Percentiles rank a stretch among this genome's conserved stretches.
phyloP scores from a whole-genome alignment of 2,113 vertebrate genomes.

The Laticauda laticaudata region DNA sequence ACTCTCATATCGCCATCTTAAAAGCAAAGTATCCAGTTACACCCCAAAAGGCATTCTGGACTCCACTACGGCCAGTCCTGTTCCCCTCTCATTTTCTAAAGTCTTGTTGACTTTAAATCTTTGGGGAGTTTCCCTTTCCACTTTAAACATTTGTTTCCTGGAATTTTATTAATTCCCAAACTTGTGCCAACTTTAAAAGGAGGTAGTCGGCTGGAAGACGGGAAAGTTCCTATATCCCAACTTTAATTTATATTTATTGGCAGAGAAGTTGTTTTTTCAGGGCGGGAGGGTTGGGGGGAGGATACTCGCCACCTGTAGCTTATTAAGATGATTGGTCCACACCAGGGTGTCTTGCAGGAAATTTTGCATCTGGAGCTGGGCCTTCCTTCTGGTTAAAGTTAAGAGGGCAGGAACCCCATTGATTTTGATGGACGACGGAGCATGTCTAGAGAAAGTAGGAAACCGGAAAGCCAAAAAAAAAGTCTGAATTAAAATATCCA shows the following conservation, averaged over 20 bases:
- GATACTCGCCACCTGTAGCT: not conserved
- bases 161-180: not conserved
- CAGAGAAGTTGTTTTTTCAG: not conserved
- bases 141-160: constrained; percentile 18
- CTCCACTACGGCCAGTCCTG: not conserved
- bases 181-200: not conserved
- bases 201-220: not conserved
- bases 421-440: not conserved
- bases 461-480: not conserved
- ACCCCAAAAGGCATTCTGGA: constrained; percentile 6
- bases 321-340: not conserved
- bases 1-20: constrained; percentile 45
- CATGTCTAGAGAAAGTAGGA: not conserved
- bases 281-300: not conserved
- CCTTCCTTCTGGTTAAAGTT: not conserved
- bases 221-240: not conserved
- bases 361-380: not conserved
- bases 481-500: not conserved
- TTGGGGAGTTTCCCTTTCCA: constrained; percentile 4
- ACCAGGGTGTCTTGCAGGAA: not conserved
- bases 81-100: not conserved
- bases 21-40: constrained; percentile 38
- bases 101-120: constrained; percentile 5
- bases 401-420: not conserved
- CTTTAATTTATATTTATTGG: not conserved